These are phyloP conservation scores for Drosophila quinaria DNA, from an alignment of 2,888 invertebrate species.

Conservation along the genomic window DNA sequence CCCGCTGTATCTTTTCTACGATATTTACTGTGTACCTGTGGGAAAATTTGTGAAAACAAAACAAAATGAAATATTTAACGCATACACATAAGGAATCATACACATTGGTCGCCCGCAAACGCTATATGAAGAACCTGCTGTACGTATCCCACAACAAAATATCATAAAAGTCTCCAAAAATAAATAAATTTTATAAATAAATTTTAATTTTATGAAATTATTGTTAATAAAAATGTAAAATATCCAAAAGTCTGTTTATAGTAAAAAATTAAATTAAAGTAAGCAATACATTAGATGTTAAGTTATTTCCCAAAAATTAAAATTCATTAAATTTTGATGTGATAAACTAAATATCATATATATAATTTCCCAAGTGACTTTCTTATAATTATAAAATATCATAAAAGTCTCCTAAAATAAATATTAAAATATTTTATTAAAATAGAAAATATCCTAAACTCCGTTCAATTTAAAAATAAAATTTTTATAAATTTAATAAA, in stretches of 20 bases:
- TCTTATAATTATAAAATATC: too few relatives aligned
- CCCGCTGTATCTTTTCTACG: conserved; percentile 7
- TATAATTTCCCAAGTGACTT: too few relatives aligned
- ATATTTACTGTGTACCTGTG: conserved; percentile 34
- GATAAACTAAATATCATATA: background rate
- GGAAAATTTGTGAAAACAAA: conserved; percentile 25
- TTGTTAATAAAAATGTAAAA: background rate
- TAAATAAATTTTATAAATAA: too few relatives aligned
- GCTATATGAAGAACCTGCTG: conserved; percentile 85
- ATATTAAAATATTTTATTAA: background rate
- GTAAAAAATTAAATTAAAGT: background rate
- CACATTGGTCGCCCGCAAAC: conserved; percentile 85
- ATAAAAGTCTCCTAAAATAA: background rate
- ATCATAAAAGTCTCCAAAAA: background rate
- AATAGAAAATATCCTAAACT: too few relatives aligned
- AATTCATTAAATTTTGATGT: too few relatives aligned
- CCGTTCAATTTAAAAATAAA: too few relatives aligned
- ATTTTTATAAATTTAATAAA: background rate
- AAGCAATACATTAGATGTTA: too few relatives aligned
- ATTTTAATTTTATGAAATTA: background rate
- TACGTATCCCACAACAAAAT: conserved; percentile 40
- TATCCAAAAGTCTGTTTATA: too few relatives aligned
- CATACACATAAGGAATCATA: conserved; percentile 85
- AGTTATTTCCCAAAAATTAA: too few relatives aligned
- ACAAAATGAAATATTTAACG: conserved; percentile 83